Conservation (phyloP, 2,888 invertebrate species). For the Cephonodes hylas region DNA sequence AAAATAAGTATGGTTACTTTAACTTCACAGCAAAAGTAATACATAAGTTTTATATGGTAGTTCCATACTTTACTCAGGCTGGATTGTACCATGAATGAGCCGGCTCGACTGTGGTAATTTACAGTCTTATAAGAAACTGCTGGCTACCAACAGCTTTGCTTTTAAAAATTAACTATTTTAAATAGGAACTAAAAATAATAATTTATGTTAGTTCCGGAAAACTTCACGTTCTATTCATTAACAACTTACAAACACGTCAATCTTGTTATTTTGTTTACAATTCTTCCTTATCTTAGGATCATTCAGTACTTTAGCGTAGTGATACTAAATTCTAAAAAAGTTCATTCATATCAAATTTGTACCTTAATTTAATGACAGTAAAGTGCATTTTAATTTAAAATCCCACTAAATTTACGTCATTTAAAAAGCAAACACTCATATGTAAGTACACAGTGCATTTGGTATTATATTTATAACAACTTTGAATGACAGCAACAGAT, state of each 20-base stretch:
- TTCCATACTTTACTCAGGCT: too few relatives aligned
- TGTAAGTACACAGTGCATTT: not conserved
- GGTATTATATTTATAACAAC: slow-evolving; percentile 18
- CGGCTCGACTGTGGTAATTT: too few relatives aligned
- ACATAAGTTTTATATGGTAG: too few relatives aligned
- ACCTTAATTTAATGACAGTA: not conserved
- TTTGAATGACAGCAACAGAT: slow-evolving; percentile 60
- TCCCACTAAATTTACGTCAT: not conserved
- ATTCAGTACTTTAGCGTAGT: not conserved
- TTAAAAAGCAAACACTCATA: not conserved
- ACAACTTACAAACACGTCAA: not conserved
- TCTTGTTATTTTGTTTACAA: not conserved
- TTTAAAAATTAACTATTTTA: too few relatives aligned
- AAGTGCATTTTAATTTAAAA: not conserved
- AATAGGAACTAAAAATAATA: too few relatives aligned
- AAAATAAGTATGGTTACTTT: too few relatives aligned
- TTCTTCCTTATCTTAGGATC: not conserved
- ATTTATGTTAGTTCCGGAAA: not conserved
- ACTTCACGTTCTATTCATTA: not conserved
- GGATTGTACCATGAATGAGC: too few relatives aligned
- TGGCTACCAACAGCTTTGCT: too few relatives aligned
- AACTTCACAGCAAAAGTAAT: too few relatives aligned
- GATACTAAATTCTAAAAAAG: not conserved
- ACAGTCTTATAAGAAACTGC: not conserved
- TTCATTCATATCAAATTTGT: not conserved